Evolutionary conservation across 2,888 invertebrate genomes (phyloP).

Genomic region (Drosophila merina): DNA sequence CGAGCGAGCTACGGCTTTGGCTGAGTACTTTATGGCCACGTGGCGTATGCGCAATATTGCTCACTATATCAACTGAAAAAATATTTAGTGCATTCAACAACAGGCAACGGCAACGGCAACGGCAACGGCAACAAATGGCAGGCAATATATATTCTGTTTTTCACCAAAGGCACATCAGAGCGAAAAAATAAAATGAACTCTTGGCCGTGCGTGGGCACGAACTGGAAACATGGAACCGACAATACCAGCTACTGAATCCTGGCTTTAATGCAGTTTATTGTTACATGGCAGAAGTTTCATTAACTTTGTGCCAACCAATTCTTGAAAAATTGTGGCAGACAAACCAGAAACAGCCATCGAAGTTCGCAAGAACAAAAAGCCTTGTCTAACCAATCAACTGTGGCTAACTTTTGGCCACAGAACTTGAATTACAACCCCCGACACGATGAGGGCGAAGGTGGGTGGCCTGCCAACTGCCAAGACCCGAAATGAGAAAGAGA

Average conservation of each 20-base stretch:
- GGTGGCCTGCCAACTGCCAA: conserved; percentile 33
- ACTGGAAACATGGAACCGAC: conserved; percentile 18
- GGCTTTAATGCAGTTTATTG: conserved; percentile 49
- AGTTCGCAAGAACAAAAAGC: conserved; percentile 53
- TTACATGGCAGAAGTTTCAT: conserved; percentile 66
- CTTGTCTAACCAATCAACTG: conserved; percentile 74
- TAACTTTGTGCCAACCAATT: conserved; percentile 69
- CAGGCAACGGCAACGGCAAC: conserved; percentile 11
- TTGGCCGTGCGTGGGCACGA: conserved; percentile 17
- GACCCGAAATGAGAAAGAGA: conserved; percentile 13
- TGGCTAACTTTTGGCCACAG: conserved; percentile 78
- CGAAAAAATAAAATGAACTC: conserved; percentile 18
- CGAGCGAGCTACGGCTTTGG: conserved; percentile 28
- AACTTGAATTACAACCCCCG: conserved; percentile 72
- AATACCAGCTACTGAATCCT: conserved; percentile 18
- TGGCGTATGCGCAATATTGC: conserved; percentile 67
- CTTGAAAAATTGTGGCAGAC: conserved; percentile 59
- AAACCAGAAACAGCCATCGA: conserved; percentile 44
- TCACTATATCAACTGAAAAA: conserved; percentile 51
- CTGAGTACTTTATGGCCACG: conserved; percentile 51
- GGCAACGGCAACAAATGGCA: conserved; percentile 47
- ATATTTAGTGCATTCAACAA: conserved; percentile 36
- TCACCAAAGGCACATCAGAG: conserved; percentile 5
- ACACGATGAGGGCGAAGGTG: conserved; percentile 40
- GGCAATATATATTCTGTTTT: conserved; percentile 39